Base-by-base conservation (phyloP, 2,888 invertebrate genomes). In the Coelopa pilipes region DNA sequence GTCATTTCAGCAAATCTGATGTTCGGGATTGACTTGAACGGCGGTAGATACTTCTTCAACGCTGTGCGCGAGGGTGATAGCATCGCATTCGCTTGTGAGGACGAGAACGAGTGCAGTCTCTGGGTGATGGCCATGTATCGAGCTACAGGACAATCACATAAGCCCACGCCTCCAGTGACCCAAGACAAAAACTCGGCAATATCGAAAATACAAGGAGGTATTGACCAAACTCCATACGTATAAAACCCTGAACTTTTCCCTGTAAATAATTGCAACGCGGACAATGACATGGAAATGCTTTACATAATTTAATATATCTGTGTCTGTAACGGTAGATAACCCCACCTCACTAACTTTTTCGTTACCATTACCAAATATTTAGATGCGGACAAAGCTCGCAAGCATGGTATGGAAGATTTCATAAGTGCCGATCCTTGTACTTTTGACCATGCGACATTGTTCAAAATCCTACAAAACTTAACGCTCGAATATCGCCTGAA, bases 61-160 rank as follows among this genome's bases (percentile, higher is more conserved):
- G 98, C 98, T 55, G 98, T 98, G 19, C 94, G 97, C 79, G 99
- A 99, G 88, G 99, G 99, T 71, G 99, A 99, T 87, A 98, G 96
- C 80, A 95, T 99, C 75, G 91, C 97, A 75, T 97, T 95, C 89
- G 98, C 98, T 9, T 96, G 97, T 81, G 96, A 97, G 80, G 98
- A 98, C 87, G 98, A 99, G 89, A 97, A 96, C 84, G 99, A 99
- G 87, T 95, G 98, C 82, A 98, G 98, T 85, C 89, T 98, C 78
- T 99, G 99, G 99, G 99, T 99, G 49, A 99, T 98, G 94, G 99
- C 99, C 1, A 92, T 99, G 90, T 99, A 99, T 88, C 90, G 99
- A 80, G 99, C 99, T n/a, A 99, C 99, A 1, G 99, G 99, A 7
- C 99, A 99, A 88, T 96, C 97, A 70, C 98, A 99, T 89, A 99